Evolutionary conservation across 1,140 invertebrate genomes (phyloP).

Genomic region (Ceratina calcarata): DNA sequence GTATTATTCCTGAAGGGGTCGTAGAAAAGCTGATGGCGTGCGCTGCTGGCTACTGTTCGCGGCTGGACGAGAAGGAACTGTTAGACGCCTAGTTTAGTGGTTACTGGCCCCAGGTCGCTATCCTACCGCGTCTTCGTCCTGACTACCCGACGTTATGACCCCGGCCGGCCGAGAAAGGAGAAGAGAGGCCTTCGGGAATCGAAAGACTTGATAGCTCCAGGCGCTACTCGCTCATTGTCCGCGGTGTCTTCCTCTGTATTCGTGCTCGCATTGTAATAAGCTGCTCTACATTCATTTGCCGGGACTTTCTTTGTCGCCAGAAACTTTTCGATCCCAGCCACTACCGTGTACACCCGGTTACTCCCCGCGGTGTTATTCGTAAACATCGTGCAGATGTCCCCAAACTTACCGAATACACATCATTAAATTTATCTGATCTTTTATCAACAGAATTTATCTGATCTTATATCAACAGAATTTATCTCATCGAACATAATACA

Average conservation of each 20-base stretch:
- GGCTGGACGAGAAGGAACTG: constrained; percentile 59
- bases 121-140: constrained; percentile 46
- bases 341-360: background rate
- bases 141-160: constrained; percentile 16
- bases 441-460: too few species aligned
- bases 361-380: background rate
- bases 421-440: too few species aligned
- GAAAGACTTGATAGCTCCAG: constrained; percentile 34
- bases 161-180: constrained; percentile 19
- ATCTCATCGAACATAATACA: too few species aligned
- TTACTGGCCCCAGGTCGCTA: constrained; percentile 59
- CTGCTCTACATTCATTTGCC: background rate
- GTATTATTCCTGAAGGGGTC: constrained; percentile 51
- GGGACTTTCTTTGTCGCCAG: constrained; percentile 24
- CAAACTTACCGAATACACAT: too few species aligned
- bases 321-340: constrained; percentile 6
- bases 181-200: constrained; percentile 54
- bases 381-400: background rate
- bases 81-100: constrained; percentile 70
- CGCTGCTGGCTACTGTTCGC: constrained; percentile 64
- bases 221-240: constrained; percentile 43
- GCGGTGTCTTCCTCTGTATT: constrained; percentile 27
- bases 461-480: too few species aligned
- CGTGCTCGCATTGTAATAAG: constrained; percentile 30
- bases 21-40: constrained; percentile 28